Evolutionary conservation across 2,888 invertebrate genomes (phyloP), one percentile per base, ranked within the genome.

Genomic region (Pachymerium ferrugineum): DNA sequence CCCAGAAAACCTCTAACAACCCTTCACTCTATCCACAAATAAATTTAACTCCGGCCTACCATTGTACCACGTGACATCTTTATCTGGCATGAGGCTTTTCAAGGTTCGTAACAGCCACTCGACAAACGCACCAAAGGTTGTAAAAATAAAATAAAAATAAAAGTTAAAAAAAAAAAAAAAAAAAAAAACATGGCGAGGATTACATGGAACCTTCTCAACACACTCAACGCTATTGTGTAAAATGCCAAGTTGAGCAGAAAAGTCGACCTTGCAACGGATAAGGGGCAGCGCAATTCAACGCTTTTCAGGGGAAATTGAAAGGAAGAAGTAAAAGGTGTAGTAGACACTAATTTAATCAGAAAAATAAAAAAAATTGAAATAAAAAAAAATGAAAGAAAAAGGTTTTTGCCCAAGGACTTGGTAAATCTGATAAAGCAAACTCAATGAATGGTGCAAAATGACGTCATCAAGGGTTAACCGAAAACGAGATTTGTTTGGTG

Each of bases 191-290:
- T 38, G 38, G 38, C n/a, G 38, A 38, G 38, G 38, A 38, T 38
- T 38, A 38, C 38, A 38, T 38, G 38, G n/a, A 38, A 38, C 38
- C 38, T n/a, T 38, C 38, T 38, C 38, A 38, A n/a, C 38, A 38
- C 38, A 69, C 28, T 28, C 67, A 14, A 14, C 12, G 38, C 10
- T 14, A 69, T 30, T 69, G 69, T 69, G 29, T 69, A 30, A 31
- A 22, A 69, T 69, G 69, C 69, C 69, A 22, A 69, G 69, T 31
- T 29, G 28, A 29, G 28, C 29, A 22, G 69, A 28, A 69, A 69
- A 69, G 69, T 28, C 29, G 31, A 31, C 31, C 69, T 22, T 29
- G 25, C 25, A 31, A n/a, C 69, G 69, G 69, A 69, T 69, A 29
- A 31, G 31, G 29, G 25, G 29, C 16, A 69, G 28, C 22, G 69